Conservation (phyloP, 2,113 vertebrate species). For the Danio rerio region DNA sequence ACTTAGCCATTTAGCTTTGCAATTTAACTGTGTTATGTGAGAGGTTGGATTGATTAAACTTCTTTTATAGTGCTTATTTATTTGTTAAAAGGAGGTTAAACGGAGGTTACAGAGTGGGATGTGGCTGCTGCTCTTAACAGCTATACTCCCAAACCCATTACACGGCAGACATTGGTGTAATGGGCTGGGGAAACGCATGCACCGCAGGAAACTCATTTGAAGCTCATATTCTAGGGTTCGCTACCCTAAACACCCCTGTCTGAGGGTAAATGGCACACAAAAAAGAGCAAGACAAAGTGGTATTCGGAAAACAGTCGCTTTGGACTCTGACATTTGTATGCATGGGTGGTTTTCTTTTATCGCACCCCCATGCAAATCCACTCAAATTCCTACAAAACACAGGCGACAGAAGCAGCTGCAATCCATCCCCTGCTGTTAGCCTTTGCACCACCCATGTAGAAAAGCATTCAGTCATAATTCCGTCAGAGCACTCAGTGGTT, state of each 20-base stretch:
- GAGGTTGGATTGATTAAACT: conserved; percentile 1
- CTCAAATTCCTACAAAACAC: conserved; percentile 16
- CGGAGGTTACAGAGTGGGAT: neutral
- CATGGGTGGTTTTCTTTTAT: neutral
- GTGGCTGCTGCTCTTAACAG: conserved; percentile 4
- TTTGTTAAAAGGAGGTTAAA: conserved; percentile 21
- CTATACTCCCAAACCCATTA: neutral
- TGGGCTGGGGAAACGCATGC: neutral
- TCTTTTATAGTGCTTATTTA: conserved; percentile 33
- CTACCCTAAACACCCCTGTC: neutral
- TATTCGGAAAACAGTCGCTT: neutral
- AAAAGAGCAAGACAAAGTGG: neutral
- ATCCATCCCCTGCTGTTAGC: conserved; percentile 20
- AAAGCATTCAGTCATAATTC: conserved; percentile 20
- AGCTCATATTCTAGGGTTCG: neutral
- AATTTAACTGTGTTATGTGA: conserved; percentile 9
- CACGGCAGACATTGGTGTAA: conserved; percentile 1
- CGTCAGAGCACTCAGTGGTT: neutral
- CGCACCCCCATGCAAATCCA: neutral
- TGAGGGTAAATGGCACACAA: conserved; percentile 11
- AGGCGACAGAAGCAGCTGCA: neutral
- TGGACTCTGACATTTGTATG: conserved; percentile 9
- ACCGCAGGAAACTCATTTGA: conserved; percentile 11
- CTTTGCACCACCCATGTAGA: neutral
- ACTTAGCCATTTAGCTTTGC: neutral